Evolutionary conservation across 2,113 vertebrate genomes (phyloP), one percentile per base, ranked within the genome.

Genomic region (Bubo blakistoni): DNA sequence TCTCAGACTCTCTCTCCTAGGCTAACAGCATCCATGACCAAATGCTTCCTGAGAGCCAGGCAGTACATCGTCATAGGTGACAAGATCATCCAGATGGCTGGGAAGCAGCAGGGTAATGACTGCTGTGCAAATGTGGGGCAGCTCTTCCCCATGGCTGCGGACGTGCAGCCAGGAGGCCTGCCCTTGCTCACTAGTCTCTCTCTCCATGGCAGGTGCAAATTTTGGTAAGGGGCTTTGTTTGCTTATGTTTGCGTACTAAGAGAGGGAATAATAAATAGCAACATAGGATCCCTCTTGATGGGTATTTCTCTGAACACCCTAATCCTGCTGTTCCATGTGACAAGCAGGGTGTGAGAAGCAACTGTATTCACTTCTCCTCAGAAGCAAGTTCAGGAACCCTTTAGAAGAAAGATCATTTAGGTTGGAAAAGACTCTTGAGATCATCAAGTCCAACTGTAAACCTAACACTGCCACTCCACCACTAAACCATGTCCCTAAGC

Each of bases 1-100:
- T 42, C 42, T 70, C 36, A 25, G 42, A 32, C 25, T 69, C n/a
- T 55, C 26, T 79, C 9, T 62, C 12, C 34, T 63, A 98, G 98
- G 98, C 73, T 98, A 83, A 98, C 98, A 32, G 86, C 98, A 4
- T 99, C 98, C n/a, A 97, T 99, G 95, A 97, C 98, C 93, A 98
- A 98, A 95, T 98, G 97, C 54, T 99, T 98, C 20, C 93, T 87
- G 7, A 96, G 98, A 46, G 97, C 97, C 4, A 90, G 34, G 24
- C 70, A 86, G 7, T 97, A 96, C 96, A 95, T 98, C 88, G 98
- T 97, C 59, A 94, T 98, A 27, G 85, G 98, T 52, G 67, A 94
- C 7, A 44, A 49, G 21, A 96, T 98, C 91, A 97, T 98, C 27
- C 14, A 51, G 6, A 91, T 99, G 78, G 47, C 57, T 5, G 16